phyloP scores from a whole-genome alignment of 37 sponge, comb jelly and placozoan genomes.

The Geodia barretti region DNA sequence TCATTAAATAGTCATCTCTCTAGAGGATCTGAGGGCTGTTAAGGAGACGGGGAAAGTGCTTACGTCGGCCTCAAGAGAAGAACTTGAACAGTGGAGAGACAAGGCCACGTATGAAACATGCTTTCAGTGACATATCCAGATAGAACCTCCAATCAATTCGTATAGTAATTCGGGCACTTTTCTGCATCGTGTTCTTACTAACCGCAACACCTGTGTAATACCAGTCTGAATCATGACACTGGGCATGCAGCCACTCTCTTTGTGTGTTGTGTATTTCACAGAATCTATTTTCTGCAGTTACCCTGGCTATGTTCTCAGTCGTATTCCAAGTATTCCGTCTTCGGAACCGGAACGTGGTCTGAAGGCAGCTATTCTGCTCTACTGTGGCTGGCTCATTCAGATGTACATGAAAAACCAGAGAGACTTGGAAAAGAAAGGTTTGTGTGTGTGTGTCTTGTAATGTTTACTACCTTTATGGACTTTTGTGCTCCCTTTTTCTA shows the following conservation, averaged over 20 bases:
- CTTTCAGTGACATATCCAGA: no score
- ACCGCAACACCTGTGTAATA: no score
- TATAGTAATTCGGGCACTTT: no score
- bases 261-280: not conserved
- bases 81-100: conserved; percentile 25
- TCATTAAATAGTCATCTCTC: conserved; percentile 14
- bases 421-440: conserved; percentile 37
- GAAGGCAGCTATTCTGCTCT: conserved; percentile 40
- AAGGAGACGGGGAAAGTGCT: conserved; percentile 18
- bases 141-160: not conserved
- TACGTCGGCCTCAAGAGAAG: conserved; percentile 6
- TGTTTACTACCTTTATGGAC: no score
- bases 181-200: no score
- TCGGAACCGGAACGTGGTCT: conserved; percentile 26
- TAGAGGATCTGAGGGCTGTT: conserved; percentile 23
- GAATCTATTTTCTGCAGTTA: conserved; percentile 14
- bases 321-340: conserved; percentile 20
- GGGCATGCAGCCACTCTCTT: no score
- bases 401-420: conserved; percentile 27
- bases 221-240: no score
- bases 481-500: no score
- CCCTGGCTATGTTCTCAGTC: conserved; percentile 56
- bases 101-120: conserved; percentile 45
- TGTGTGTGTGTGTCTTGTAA: conserved; percentile 52
- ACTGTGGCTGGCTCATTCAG: conserved; percentile 25